Conservation (phyloP, 2,797 vertebrate species). For the Carduelis carduelis region DNA sequence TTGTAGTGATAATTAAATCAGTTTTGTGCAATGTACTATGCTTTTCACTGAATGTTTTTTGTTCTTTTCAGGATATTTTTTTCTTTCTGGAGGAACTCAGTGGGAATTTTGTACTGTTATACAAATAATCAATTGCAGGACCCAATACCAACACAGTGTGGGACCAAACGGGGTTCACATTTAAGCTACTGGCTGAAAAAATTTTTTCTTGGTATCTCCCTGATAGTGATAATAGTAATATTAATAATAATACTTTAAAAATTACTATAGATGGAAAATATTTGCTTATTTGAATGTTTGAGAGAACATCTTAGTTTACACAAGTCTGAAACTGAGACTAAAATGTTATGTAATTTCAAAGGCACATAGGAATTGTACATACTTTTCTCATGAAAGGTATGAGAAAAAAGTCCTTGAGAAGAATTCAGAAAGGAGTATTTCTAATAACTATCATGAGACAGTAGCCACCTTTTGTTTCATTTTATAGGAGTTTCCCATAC, state of each 20-base stretch:
- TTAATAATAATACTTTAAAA: neutral
- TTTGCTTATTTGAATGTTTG: neutral
- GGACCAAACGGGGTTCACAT: neutral
- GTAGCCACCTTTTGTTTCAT: neutral
- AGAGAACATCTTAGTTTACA: neutral
- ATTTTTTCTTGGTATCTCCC: neutral
- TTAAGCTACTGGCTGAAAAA: neutral
- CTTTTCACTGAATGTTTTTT: neutral
- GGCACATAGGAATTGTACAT: neutral
- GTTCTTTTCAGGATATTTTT: neutral
- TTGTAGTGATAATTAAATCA: conserved; percentile 1
- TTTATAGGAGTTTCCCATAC: neutral
- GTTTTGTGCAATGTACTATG: neutral
- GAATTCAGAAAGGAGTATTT: neutral
- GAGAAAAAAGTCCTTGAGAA: neutral
- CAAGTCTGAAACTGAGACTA: neutral
- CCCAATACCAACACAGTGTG: neutral
- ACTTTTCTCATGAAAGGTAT: neutral
- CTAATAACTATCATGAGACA: neutral
- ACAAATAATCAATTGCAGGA: neutral
- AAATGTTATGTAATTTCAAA: neutral
- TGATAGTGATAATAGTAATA: neutral
- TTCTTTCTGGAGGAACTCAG: neutral
- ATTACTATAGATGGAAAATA: neutral
- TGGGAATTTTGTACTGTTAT: neutral